phyloP scores from a whole-genome alignment of 2,797 vertebrate species.

The Ctenosaura bakeri region DNA sequence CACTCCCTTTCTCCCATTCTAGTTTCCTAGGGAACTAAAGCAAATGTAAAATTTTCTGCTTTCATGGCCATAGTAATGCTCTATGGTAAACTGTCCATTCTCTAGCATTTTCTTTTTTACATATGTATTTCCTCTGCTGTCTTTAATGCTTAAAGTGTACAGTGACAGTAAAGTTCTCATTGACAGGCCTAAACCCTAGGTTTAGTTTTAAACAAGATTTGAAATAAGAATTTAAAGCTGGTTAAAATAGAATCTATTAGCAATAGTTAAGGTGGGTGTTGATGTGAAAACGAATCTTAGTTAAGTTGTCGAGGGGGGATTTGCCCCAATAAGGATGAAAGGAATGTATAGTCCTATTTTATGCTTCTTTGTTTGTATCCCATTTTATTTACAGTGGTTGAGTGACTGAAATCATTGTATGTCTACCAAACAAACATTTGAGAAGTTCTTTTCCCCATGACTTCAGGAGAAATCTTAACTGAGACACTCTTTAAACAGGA shows the following conservation, averaged over 20 bases:
- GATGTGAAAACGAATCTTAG: not conserved
- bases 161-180: not conserved
- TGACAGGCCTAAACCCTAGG: not conserved
- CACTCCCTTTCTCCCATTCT: not conserved
- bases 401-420: not conserved
- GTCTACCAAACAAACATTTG: not conserved
- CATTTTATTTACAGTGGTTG: not conserved
- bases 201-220: not conserved
- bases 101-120: not conserved
- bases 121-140: not conserved
- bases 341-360: not conserved
- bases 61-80: too few species aligned
- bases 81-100: too few species aligned
- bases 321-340: not conserved
- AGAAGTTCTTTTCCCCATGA: too few species aligned
- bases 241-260: not conserved
- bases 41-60: not conserved
- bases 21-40: not conserved
- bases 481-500: not conserved
- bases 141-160: not conserved
- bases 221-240: not conserved
- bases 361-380: not conserved
- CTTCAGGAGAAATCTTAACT: not conserved
- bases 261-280: not conserved
- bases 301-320: not conserved